Percentiles rank a stretch among this genome's conserved stretches.
Conservation (phyloP, 2,888 invertebrate genomes). For the Megastigmus dorsalis region DNA sequence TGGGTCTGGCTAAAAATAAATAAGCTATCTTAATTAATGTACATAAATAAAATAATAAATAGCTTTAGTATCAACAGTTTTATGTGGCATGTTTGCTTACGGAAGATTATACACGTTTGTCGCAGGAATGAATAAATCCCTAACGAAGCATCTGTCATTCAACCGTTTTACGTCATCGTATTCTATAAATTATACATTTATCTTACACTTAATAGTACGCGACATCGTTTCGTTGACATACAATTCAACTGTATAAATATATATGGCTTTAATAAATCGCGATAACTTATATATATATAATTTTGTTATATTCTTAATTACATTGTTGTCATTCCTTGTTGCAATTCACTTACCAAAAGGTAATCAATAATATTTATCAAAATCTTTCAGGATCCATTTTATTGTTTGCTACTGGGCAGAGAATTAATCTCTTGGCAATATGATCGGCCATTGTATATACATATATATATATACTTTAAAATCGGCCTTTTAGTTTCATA, state of each 20-base stretch:
- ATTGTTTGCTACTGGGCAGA: background rate
- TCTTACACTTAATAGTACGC: background rate
- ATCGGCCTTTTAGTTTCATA: background rate
- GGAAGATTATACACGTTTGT: background rate
- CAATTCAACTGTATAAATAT: conserved; percentile 25
- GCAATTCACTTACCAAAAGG: background rate
- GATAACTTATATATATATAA: conserved; percentile 9
- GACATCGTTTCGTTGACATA: background rate
- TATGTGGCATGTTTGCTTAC: conserved; percentile 4
- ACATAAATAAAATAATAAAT: conserved; percentile 40
- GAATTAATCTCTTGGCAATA: background rate
- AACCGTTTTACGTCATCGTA: background rate
- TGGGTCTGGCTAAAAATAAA: no score
- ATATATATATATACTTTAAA: background rate
- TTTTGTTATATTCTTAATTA: conserved; percentile 12
- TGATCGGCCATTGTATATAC: background rate
- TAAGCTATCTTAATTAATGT: no score
- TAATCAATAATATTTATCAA: background rate
- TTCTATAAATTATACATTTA: conserved; percentile 27
- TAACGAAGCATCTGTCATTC: no score
- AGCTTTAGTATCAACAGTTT: conserved; percentile 10
- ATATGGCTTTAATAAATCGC: conserved; percentile 33
- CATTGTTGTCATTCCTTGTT: background rate
- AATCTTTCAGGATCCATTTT: background rate
- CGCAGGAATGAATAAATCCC: background rate